Conservation (phyloP, 2,888 invertebrate genomes). For the Epinotia brunnichana region DNA sequence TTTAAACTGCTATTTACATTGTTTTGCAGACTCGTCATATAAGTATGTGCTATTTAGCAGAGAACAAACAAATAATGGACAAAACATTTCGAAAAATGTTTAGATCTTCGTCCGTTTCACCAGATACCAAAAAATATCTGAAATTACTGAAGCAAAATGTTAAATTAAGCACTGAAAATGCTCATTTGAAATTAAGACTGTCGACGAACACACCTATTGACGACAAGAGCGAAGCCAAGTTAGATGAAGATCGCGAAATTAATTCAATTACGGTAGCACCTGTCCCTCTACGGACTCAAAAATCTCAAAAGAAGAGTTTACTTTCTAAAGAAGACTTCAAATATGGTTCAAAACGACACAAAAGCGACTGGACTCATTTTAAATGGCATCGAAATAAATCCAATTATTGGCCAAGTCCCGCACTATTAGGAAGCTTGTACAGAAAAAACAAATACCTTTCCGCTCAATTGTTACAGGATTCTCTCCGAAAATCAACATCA, state of each 20-base stretch:
- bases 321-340: neutral
- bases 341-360: no score
- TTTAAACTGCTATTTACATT: neutral
- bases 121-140: slow-evolving; percentile 51
- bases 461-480: slow-evolving; percentile 12
- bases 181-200: neutral
- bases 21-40: neutral
- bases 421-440: neutral
- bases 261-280: neutral
- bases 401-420: neutral
- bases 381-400: slow-evolving; percentile 4
- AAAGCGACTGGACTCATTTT: neutral
- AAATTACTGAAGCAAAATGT: slow-evolving; percentile 48
- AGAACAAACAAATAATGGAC: slow-evolving; percentile 1
- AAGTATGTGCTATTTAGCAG: neutral
- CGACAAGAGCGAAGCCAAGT: neutral
- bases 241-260: neutral
- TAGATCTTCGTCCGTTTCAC: neutral
- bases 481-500: slow-evolving; percentile 14
- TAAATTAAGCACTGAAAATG: neutral
- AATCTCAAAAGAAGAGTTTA: neutral
- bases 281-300: neutral
- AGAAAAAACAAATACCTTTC: slow-evolving; percentile 4
- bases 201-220: neutral
- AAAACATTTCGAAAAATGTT: slow-evolving; percentile 4